Evolutionary conservation across 2,888 invertebrate genomes (phyloP).

Genomic region (Hyposoter didymator): DNA sequence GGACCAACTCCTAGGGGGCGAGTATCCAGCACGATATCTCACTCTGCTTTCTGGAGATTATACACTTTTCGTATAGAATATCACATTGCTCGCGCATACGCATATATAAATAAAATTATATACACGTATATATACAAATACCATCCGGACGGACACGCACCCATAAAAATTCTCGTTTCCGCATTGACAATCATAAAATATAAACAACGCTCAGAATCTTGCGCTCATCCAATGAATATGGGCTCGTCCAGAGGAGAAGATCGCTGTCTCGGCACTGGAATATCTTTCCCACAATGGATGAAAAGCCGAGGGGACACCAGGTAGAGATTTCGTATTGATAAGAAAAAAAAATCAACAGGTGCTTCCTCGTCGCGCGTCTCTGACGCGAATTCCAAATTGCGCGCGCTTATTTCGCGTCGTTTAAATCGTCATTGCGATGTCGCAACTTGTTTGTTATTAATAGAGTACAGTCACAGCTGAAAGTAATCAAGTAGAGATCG

Average conservation of each 20-base stretch:
- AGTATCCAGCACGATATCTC: slow-evolving; percentile 25
- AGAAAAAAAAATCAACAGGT: background rate
- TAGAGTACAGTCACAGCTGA: slow-evolving; percentile 33
- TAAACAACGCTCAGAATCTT: slow-evolving; percentile 13
- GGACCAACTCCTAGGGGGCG: slow-evolving; percentile 69
- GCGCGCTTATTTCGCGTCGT: slow-evolving; percentile 5
- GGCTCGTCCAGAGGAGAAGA: slow-evolving; percentile 80
- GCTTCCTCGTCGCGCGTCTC: background rate
- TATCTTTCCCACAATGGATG: slow-evolving; percentile 91
- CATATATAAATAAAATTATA: background rate
- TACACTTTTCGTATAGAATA: background rate
- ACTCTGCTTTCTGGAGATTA: slow-evolving; percentile 8
- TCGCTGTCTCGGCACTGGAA: slow-evolving; percentile 83
- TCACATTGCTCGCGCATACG: background rate
- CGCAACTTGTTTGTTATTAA: slow-evolving; percentile 39
- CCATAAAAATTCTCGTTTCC: background rate
- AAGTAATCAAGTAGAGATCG: background rate
- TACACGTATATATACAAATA: slow-evolving; percentile 15
- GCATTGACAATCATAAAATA: background rate
- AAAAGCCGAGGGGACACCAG: slow-evolving; percentile 87
- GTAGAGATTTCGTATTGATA: slow-evolving; percentile 77
- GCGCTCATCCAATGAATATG: slow-evolving; percentile 71
- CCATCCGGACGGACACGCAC: slow-evolving; percentile 2
- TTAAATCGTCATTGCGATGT: background rate
- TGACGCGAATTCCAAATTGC: background rate